These are phyloP conservation scores for Lota lota DNA, from an alignment of 2,113 vertebrate genomes.

Conservation along the genomic window DNA sequence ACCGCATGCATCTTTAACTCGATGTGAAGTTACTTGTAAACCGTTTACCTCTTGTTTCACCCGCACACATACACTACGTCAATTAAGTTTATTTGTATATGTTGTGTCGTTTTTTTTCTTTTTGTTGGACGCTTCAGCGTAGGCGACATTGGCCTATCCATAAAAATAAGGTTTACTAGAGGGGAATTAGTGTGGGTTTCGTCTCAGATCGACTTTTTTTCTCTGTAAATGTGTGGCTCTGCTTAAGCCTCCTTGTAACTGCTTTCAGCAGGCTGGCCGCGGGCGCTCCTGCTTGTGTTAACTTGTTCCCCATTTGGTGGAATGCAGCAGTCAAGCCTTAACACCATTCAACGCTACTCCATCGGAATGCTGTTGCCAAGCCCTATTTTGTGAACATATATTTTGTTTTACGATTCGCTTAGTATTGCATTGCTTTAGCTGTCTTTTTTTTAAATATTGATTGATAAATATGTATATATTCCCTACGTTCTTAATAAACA, in stretches of 20 bases:
- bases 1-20: not conserved
- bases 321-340: constrained; percentile 50
- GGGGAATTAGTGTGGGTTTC: not conserved
- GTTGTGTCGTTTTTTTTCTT: no score
- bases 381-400: not conserved
- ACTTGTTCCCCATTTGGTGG: constrained; percentile 63
- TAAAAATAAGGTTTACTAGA: no score
- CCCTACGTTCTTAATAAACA: no score
- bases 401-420: not conserved
- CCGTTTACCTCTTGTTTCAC: no score
- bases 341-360: constrained; percentile 14
- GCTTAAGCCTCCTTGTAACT: constrained; percentile 53
- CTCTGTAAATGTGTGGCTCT: constrained; percentile 50
- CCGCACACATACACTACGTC: no score
- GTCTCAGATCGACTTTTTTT: not conserved
- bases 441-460: no score
- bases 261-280: constrained; percentile 40
- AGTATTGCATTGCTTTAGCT: not conserved
- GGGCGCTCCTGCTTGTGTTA: constrained; percentile 56
- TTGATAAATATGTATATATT: no score
- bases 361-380: not conserved
- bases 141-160: no score
- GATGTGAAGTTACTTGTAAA: no score
- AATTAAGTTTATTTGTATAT: no score
- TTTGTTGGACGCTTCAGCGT: no score